Conservation (phyloP, 2,113 vertebrate species). For the Macroglossus sobrinus region DNA sequence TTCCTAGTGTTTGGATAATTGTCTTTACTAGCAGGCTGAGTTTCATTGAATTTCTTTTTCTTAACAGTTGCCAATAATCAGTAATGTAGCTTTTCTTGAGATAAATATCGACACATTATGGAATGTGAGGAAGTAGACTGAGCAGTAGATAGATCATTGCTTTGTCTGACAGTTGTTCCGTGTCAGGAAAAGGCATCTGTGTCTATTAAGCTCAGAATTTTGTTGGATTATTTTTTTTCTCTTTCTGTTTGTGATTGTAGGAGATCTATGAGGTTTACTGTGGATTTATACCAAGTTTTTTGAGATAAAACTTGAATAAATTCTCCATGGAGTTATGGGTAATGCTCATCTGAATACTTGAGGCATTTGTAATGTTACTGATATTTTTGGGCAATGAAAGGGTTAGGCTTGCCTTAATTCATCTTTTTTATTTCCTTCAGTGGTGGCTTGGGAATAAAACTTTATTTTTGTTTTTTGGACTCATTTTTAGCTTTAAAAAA, state of each 20-base stretch:
- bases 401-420: background rate
- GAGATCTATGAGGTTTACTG: conserved; percentile 21
- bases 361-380: background rate
- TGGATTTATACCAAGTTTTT: background rate
- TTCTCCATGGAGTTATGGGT: background rate
- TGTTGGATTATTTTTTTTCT: background rate
- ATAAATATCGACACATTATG: conserved; percentile 39
- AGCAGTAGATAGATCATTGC: background rate
- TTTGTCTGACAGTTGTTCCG: conserved; percentile 34
- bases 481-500: background rate
- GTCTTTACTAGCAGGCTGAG: conserved; percentile 19
- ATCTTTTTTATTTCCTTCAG: background rate
- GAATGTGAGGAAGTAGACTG: conserved; percentile 6
- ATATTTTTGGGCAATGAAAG: background rate
- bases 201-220: conserved; percentile 45
- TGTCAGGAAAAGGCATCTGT: conserved; percentile 24
- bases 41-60: conserved; percentile 28
- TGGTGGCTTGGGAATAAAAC: conserved; percentile 10
- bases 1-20: conserved; percentile 42
- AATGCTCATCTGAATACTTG: conserved; percentile 8
- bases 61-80: conserved; percentile 54
- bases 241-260: conserved; percentile 25
- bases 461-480: background rate
- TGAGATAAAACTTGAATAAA: conserved; percentile 39
- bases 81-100: background rate